phyloP scores from a whole-genome alignment of 2,113 vertebrate genomes.

The Indri indri region DNA sequence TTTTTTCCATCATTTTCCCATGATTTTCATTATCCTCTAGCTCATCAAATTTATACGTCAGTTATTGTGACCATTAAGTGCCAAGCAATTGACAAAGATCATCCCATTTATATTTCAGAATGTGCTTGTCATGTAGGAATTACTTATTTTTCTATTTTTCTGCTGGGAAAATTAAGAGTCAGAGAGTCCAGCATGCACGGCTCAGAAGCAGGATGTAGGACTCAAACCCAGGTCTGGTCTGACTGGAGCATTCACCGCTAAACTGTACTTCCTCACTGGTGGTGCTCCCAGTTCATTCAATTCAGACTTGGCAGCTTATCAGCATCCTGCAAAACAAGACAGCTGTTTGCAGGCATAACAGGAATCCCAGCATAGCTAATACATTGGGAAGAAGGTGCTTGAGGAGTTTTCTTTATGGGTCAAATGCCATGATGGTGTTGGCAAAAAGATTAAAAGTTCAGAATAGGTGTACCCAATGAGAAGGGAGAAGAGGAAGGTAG shows the following conservation, averaged over 20 bases:
- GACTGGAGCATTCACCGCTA: neutral
- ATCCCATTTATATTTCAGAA: neutral
- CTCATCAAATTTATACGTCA: neutral
- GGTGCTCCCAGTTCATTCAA: neutral
- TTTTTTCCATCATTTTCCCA: neutral
- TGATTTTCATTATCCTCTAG: neutral
- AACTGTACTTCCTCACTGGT: neutral
- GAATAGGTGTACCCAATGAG: neutral
- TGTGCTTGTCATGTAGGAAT: neutral
- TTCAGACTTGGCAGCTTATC: neutral
- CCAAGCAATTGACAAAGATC: neutral
- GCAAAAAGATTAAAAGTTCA: neutral
- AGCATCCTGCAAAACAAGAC: neutral
- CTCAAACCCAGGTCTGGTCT: neutral
- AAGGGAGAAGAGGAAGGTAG: neutral
- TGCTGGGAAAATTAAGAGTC: neutral
- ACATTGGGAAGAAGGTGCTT: neutral
- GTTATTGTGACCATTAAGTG: neutral
- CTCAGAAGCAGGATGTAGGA: neutral
- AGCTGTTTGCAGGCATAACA: neutral
- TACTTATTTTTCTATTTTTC: neutral
- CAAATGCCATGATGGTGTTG: neutral
- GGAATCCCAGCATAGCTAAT: neutral
- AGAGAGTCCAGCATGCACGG: neutral
- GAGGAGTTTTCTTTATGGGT: neutral